phyloP scores from a whole-genome alignment of 2,888 invertebrate genomes.

The Dichetophora obliterata region DNA sequence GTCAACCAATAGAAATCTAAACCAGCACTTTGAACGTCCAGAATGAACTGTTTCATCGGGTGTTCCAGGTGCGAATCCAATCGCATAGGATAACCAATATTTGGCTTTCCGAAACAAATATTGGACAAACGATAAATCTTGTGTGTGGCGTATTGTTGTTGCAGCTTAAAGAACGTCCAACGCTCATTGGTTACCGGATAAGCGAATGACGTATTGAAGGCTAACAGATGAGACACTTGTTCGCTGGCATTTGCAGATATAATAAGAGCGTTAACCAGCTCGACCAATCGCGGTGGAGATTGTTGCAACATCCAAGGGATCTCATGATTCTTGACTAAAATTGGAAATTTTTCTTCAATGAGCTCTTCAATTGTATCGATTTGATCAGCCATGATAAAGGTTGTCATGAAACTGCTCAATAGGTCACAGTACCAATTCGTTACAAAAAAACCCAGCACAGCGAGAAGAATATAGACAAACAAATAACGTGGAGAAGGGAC shows the following conservation, averaged over 20 bases:
- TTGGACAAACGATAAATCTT: conserved; percentile 57
- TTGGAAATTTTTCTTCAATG: conserved; percentile 53
- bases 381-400: conserved; percentile 58
- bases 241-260: conserved; percentile 54
- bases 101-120: conserved; percentile 59
- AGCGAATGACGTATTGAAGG: conserved; percentile 56
- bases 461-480: conserved; percentile 50
- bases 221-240: conserved; percentile 53
- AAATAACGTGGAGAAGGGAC: conserved; percentile 51
- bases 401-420: conserved; percentile 58
- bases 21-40: conserved; percentile 53
- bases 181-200: conserved; percentile 59
- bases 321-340: conserved; percentile 56
- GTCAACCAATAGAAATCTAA: conserved; percentile 50
- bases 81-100: conserved; percentile 56
- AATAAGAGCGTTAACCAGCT: conserved; percentile 50
- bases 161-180: conserved; percentile 58
- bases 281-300: conserved; percentile 48
- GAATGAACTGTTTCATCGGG: conserved; percentile 54
- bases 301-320: conserved; percentile 52
- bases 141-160: conserved; percentile 59
- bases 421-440: conserved; percentile 58
- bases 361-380: conserved; percentile 59
- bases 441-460: conserved; percentile 53
- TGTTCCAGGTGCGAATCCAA: conserved; percentile 54